These are phyloP conservation scores for Crotalus viridis DNA, from an alignment of 2,113 vertebrate species.

Conservation along the genomic window DNA sequence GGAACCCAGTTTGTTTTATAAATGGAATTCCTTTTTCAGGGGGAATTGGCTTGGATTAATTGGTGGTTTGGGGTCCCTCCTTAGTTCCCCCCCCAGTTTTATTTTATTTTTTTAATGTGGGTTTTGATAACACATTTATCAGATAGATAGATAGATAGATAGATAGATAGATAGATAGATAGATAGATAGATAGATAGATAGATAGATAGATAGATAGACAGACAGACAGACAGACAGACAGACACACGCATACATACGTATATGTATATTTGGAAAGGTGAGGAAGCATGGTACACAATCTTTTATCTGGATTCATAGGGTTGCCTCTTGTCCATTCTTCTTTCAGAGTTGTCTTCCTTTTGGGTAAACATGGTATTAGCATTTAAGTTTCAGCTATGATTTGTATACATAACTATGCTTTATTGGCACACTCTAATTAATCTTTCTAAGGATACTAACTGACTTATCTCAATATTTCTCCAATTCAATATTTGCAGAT, in stretches of 20 bases:
- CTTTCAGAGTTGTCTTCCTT: background rate
- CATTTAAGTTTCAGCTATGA: background rate
- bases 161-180: no score
- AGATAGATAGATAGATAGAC: no score
- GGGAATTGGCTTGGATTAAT: background rate
- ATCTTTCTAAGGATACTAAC: slow-evolving; percentile 4
- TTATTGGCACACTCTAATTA: slow-evolving; percentile 35
- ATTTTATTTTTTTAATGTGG: background rate
- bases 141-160: no score
- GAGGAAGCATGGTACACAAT: background rate
- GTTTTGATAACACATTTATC: background rate
- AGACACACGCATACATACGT: no score
- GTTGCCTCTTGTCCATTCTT: background rate
- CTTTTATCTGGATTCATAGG: background rate
- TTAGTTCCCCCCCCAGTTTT: background rate
- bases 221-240: no score
- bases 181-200: no score
- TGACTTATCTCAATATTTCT: slow-evolving; percentile 22
- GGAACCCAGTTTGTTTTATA: background rate
- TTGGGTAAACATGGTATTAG: background rate
- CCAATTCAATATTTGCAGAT: background rate
- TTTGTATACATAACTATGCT: background rate
- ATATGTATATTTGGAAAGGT: no score
- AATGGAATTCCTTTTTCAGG: background rate
- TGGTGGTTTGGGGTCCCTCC: background rate